Evolutionary conservation across 1,140 invertebrate species (phyloP).

Genomic region (Anadara kagoshimensis): DNA sequence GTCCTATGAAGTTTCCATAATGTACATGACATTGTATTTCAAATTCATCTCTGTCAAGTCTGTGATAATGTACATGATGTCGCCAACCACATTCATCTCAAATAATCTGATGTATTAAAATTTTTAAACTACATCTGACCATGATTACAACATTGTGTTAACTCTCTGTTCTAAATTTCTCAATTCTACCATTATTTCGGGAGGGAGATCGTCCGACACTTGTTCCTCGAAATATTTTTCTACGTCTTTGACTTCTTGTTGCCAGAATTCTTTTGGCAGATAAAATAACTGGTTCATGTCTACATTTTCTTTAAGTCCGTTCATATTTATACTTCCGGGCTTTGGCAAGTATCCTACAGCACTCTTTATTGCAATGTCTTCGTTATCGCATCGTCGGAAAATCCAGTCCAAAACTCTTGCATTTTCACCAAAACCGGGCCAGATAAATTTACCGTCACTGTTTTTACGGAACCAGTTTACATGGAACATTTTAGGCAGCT

Average conservation of each 20-base stretch:
- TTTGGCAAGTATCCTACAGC: constrained; percentile 72
- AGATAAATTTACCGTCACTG: constrained; percentile 88
- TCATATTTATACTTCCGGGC: constrained; percentile 55
- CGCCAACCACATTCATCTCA: too few species aligned
- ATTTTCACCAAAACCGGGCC: constrained; percentile 99
- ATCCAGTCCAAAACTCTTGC: constrained; percentile 96
- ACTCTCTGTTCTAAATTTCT: constrained; percentile 59
- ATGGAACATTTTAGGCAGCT: constrained; percentile 95
- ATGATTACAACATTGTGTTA: constrained; percentile 39
- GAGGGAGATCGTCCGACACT: constrained; percentile 79
- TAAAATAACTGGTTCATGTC: constrained; percentile 86
- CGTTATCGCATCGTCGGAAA: constrained; percentile 85
- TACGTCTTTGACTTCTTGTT: constrained; percentile 88
- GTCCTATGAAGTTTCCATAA: too few species aligned
- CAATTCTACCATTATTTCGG: constrained; percentile 59
- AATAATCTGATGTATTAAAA: too few species aligned
- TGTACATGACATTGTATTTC: too few species aligned
- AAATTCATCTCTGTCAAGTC: too few species aligned
- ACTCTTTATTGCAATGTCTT: constrained; percentile 72
- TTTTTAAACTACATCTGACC: too few species aligned
- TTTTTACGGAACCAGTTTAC: constrained; percentile 99
- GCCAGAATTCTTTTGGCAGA: constrained; percentile 94
- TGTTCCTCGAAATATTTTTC: constrained; percentile 94
- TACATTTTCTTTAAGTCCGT: constrained; percentile 59
- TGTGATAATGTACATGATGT: too few species aligned